Percentiles rank a stretch among this genome's conserved stretches.
phyloP scores from a whole-genome alignment of 1,140 invertebrate species.

The Ceratina japonica region DNA sequence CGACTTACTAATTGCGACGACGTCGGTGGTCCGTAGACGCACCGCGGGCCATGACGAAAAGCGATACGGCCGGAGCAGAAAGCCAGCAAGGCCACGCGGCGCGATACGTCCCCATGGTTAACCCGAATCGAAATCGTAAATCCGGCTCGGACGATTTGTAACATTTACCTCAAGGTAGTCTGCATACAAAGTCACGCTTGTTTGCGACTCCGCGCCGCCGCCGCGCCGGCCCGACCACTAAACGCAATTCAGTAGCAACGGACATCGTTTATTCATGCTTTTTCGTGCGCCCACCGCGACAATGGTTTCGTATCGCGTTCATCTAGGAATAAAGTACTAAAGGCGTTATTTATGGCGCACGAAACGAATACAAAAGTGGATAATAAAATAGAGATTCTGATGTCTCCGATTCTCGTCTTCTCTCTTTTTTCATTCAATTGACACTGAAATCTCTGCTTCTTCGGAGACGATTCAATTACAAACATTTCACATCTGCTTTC shows the following conservation, averaged over 20 bases:
- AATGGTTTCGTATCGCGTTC: not conserved
- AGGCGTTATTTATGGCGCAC: conserved; percentile 1
- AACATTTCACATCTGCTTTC: not conserved
- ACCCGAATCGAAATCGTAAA: conserved; percentile 60
- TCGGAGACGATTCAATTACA: not conserved
- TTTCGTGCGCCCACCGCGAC: not conserved
- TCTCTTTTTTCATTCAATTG: too few relatives aligned
- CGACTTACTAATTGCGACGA: conserved; percentile 71
- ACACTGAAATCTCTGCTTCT: not conserved
- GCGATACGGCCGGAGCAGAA: conserved; percentile 59
- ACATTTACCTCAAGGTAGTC: conserved; percentile 17
- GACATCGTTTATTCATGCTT: conserved; percentile 16
- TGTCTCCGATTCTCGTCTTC: not conserved
- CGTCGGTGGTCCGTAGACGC: conserved; percentile 66
- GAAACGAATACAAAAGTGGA: not conserved
- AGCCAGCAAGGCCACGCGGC: conserved; percentile 42
- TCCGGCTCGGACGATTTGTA: conserved; percentile 46
- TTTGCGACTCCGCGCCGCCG: not conserved
- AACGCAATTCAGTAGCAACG: too few relatives aligned
- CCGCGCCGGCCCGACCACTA: too few relatives aligned
- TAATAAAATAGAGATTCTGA: not conserved
- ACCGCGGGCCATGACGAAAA: conserved; percentile 67
- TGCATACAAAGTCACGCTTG: not conserved
- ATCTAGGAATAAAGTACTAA: not conserved
- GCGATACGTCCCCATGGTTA: conserved; percentile 52